phyloP scores from a whole-genome alignment of 2,797 vertebrate genomes.

The Cichlasoma orientale region DNA sequence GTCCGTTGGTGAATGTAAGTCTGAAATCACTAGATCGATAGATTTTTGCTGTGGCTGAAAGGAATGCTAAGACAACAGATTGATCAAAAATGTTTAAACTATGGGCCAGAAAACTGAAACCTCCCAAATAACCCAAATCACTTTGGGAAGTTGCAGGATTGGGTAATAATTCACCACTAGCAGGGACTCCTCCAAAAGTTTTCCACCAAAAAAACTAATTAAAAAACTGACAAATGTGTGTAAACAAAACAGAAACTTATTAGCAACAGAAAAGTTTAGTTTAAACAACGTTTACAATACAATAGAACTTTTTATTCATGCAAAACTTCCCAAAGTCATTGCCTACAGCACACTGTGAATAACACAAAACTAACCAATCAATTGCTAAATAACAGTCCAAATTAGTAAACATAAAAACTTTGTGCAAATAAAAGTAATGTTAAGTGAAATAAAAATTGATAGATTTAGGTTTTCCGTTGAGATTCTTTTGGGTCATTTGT shows the following conservation, averaged over 20 bases:
- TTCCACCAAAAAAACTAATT: not conserved
- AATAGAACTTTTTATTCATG: not conserved
- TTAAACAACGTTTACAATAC: not conserved
- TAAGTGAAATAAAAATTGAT: no score
- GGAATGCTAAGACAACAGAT: not conserved
- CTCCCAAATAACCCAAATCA: not conserved
- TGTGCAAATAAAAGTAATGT: no score
- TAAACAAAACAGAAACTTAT: rapidly evolving
- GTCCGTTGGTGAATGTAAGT: not conserved
- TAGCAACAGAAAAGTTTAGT: not conserved
- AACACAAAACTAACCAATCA: no score
- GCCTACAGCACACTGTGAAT: no score
- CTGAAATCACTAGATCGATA: not conserved
- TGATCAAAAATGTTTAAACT: not conserved
- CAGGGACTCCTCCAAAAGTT: not conserved
- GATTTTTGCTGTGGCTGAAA: not conserved
- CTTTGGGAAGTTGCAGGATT: not conserved
- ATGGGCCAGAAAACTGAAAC: not conserved
- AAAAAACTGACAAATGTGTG: not conserved
- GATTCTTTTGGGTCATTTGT: not conserved
- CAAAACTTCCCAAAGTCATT: not conserved
- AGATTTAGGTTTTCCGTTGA: no score
- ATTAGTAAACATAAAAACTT: no score
- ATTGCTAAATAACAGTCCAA: no score
- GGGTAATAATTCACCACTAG: not conserved